These are phyloP conservation scores for Megalonaias nervosa DNA, from an alignment of 1,140 invertebrate genomes.

Conservation along the genomic window DNA sequence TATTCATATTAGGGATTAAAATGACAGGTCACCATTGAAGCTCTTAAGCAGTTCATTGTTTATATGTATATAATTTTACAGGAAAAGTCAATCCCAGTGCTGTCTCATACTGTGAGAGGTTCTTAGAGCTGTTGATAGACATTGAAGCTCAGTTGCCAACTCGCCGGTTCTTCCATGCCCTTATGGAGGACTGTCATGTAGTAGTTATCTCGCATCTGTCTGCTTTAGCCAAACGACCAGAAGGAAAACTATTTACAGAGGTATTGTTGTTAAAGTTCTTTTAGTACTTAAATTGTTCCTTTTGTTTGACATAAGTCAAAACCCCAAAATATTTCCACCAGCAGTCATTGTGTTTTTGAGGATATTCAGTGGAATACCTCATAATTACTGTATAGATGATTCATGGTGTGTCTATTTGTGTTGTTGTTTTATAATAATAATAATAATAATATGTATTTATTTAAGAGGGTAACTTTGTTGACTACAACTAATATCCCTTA, in stretches of 20 bases:
- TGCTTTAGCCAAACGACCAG: slow-evolving; percentile 80
- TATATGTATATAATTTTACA: slow-evolving; percentile 48
- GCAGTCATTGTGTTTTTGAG: no score
- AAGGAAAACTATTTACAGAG: slow-evolving; percentile 94
- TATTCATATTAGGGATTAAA: no score
- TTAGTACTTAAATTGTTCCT: not conserved
- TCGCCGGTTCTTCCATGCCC: slow-evolving; percentile 95
- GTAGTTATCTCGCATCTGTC: slow-evolving; percentile 92
- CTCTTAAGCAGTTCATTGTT: not conserved
- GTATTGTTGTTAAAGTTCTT: slow-evolving; percentile 72
- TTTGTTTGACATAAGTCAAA: not conserved
- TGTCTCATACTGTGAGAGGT: slow-evolving; percentile 93
- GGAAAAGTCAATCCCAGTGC: slow-evolving; percentile 76
- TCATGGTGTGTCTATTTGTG: no score
- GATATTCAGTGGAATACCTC: no score
- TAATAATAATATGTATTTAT: no score
- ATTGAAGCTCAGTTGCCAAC: slow-evolving; percentile 95
- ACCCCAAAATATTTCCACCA: no score
- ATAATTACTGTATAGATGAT: no score
- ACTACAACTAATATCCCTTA: no score
- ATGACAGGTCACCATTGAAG: no score
- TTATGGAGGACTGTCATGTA: slow-evolving; percentile 95
- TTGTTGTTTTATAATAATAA: no score
- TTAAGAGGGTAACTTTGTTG: no score
- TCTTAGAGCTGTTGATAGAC: slow-evolving; percentile 96